These are phyloP conservation scores for Helicoverpa zea DNA, from an alignment of 1,140 invertebrate genomes.

Conservation along the genomic window DNA sequence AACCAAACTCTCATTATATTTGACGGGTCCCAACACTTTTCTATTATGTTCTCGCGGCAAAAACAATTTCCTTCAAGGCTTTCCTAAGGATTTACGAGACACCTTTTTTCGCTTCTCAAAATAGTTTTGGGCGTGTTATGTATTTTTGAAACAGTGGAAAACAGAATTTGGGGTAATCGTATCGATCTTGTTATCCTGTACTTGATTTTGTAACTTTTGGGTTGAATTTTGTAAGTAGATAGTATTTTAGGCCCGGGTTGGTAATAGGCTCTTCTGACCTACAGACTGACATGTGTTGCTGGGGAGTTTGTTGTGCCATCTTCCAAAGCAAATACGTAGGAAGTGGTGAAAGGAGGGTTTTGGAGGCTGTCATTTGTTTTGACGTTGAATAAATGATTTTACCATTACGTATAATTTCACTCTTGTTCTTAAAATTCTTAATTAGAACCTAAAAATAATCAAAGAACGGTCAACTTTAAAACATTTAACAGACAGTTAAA, in stretches of 20 bases:
- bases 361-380: no score
- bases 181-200: constrained; percentile 19
- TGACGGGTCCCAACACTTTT: constrained; percentile 26
- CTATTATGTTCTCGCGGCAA: constrained; percentile 40
- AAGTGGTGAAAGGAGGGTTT: no score
- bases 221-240: neutral
- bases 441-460: no score
- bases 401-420: no score
- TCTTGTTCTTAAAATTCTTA: no score
- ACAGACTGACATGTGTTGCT: no score
- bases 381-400: no score
- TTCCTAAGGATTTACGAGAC: constrained; percentile 26
- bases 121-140: constrained; percentile 38
- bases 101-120: constrained; percentile 44
- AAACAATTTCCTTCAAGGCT: constrained; percentile 45
- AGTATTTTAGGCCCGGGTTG: no score
- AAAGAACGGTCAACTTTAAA: no score
- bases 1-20: constrained; percentile 23
- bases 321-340: no score
- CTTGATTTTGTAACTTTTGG: constrained; percentile 28
- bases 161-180: constrained; percentile 30
- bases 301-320: no score
- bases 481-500: constrained; percentile 18
- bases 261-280: no score
- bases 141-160: constrained; percentile 42